Evolutionary conservation across 2,888 invertebrate species (phyloP).

Genomic region (Plutella xylostella): DNA sequence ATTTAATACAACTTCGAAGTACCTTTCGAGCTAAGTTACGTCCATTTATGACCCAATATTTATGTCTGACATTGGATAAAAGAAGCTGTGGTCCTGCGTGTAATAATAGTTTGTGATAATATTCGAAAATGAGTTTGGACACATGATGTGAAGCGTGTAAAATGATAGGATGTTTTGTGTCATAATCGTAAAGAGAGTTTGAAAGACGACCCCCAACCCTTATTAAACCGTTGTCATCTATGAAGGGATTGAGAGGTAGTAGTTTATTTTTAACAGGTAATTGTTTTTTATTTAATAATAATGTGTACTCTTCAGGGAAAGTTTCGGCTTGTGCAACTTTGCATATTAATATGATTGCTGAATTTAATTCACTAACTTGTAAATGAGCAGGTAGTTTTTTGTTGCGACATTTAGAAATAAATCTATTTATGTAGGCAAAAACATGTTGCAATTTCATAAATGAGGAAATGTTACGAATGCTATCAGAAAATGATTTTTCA

Average conservation of each 20-base stretch:
- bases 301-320: not conserved
- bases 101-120: constrained; percentile 10
- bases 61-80: constrained; percentile 10
- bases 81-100: constrained; percentile 13
- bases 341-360: not conserved
- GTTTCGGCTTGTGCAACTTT: not conserved
- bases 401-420: not conserved
- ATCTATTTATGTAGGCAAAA: not conserved
- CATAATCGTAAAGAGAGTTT: constrained; percentile 11
- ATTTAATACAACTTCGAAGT: constrained; percentile 8
- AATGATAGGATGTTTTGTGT: constrained; percentile 13
- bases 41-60: constrained; percentile 8
- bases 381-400: not conserved
- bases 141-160: constrained; percentile 11
- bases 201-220: constrained; percentile 12
- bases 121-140: constrained; percentile 6
- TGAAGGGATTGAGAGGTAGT: constrained; percentile 9
- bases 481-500: no score
- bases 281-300: not conserved
- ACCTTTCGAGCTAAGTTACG: constrained; percentile 6
- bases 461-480: not conserved
- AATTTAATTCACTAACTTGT: not conserved
- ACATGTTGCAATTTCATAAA: not conserved
- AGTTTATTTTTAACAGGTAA: not conserved
- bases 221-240: constrained; percentile 7